Evolutionary conservation across 2,888 invertebrate genomes (phyloP).

Genomic region (Dryobotodes eremita): DNA sequence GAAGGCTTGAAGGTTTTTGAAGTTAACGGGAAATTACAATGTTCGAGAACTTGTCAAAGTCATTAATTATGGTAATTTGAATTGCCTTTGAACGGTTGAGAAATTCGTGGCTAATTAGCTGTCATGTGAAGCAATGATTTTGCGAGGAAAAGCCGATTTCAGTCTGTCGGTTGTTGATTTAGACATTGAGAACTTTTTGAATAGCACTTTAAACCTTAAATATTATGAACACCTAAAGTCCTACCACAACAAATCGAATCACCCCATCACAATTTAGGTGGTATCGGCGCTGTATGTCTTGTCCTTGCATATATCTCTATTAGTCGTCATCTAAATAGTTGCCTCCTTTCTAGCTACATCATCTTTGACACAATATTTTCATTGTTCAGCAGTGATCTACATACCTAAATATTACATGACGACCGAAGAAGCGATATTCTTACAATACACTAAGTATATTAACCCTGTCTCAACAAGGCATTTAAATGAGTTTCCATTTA

Average conservation of each 20-base stretch:
- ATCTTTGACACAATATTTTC: no score
- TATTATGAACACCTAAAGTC: not conserved
- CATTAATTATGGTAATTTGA: conserved; percentile 46
- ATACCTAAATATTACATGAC: no score
- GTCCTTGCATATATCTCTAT: not conserved
- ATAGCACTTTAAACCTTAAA: not conserved
- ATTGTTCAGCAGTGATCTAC: no score
- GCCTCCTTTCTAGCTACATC: no score
- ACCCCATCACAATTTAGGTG: not conserved
- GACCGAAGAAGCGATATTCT: no score
- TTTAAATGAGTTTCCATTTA: not conserved
- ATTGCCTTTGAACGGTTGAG: conserved; percentile 20
- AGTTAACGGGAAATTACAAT: conserved; percentile 26
- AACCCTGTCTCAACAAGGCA: not conserved
- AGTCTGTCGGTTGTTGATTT: not conserved
- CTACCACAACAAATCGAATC: no score
- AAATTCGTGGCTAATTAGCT: conserved; percentile 27
- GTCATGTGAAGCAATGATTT: conserved; percentile 12
- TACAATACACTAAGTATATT: not conserved
- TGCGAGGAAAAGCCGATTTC: not conserved
- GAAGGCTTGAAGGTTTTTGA: conserved; percentile 9
- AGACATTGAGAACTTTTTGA: not conserved
- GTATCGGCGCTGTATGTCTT: not conserved
- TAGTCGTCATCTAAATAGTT: not conserved
- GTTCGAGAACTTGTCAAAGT: conserved; percentile 25